Evolutionary conservation across 2,888 invertebrate species (phyloP), one percentile per base, ranked within the genome.

Genomic region (Amaurobius ferox): DNA sequence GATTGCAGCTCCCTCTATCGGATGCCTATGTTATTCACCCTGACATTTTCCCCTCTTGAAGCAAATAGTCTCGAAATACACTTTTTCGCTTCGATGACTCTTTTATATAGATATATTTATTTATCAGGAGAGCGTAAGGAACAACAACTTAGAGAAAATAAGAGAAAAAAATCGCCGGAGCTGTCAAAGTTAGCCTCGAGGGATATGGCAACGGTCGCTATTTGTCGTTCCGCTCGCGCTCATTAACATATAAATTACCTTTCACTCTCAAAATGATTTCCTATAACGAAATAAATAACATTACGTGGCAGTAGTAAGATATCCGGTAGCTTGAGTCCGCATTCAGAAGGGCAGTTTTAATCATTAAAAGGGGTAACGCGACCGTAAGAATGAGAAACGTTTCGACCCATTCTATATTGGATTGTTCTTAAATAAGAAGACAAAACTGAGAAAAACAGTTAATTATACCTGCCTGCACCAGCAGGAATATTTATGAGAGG

Each of bases 161-260:
- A 19, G 23, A 11, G 55, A 23, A 13, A 55, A 72, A 72, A 67
- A 19, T 68, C 80, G 67, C 61, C 40, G 67, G 73, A 80, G 29
- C 74, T 74, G 80, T 74, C 80, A 72, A 79, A 80, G 74, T 80
- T 74, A 61, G 32, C 68, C 80, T 68, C 62, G 19, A 40, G 76
- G 71, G 81, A 64, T 48, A 44, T 48, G 70, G 76, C 74, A 76
- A 76, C 70, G 62, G 61, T 62, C 68, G 67, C 70, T 62, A 76
- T 71, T 83, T 76, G 68, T 74, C 44, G 62, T 81, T 61, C 44
- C 70, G 64, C 62, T 62, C 39, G 35, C 48, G 35, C 61, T 78
- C 83, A 85, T 85, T 85, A 85, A 71, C 83, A 85, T 85, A 85
- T 85, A 85, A 85, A 85, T 85, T 85, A 78, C 77, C 72, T 85